Percentiles rank a stretch among this genome's conserved stretches.
Evolutionary conservation across 2,888 invertebrate species (phyloP).

Genomic region (Stomorhina lunata): DNA sequence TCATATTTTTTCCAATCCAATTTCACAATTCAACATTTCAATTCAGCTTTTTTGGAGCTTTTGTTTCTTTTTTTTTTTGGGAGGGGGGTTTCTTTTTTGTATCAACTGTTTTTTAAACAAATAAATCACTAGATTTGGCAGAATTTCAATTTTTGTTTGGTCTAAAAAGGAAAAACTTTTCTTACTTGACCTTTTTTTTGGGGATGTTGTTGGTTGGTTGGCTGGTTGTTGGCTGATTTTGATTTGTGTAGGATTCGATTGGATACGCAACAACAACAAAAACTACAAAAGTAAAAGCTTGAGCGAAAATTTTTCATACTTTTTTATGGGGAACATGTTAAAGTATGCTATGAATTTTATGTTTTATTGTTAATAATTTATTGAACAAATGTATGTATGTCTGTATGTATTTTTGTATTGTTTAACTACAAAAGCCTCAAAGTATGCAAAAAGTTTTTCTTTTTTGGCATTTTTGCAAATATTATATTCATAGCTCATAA

Average conservation of each 20-base stretch:
- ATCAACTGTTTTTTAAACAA: conserved; percentile 43
- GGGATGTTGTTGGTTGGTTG: too few species aligned
- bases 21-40: conserved; percentile 8
- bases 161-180: conserved; percentile 26
- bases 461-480: not conserved
- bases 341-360: conserved; percentile 37
- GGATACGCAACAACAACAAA: not conserved
- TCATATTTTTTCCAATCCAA: not conserved
- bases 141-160: conserved; percentile 40
- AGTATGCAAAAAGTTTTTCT: conserved; percentile 36
- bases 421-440: not conserved
- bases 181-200: conserved; percentile 49
- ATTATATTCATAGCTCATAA: conserved; percentile 2
- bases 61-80: not conserved
- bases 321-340: not conserved
- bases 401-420: too few species aligned
- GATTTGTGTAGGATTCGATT: conserved; percentile 47
- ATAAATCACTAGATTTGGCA: conserved; percentile 61
- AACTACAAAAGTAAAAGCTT: not conserved
- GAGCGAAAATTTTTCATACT: not conserved
- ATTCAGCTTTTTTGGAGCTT: not conserved
- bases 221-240: conserved; percentile 23
- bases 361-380: conserved; percentile 33
- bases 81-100: too few species aligned
- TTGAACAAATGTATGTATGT: too few species aligned